Base-by-base conservation (phyloP, 2,888 invertebrate genomes). In the Anorthoa munda region DNA sequence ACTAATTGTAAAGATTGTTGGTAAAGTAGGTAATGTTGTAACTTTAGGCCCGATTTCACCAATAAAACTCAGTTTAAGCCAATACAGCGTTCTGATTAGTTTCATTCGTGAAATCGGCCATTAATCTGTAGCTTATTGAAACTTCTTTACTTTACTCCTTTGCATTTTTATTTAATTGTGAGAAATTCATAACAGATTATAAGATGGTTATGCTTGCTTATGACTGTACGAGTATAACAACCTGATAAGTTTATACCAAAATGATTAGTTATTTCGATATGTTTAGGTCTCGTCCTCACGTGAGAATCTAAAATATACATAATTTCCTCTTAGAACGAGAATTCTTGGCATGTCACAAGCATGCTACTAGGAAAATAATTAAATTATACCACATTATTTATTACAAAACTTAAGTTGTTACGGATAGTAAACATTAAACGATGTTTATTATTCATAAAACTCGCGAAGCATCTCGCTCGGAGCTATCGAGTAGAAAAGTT, bases 391-490 rank as follows among this genome's bases (percentile, higher is more conserved):
- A 39, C 17, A 59, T 21, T 23, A 58, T 50, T 66, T 75, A 66
- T 75, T 63, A 60, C 66, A 59, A 58, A 67, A 80, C 45, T 80
- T 64, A 45, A 26, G 51, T 73, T 83, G 60, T 75, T 77, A 85
- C 23, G 60, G 58, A 61, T 67, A 70, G 77, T 77, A 80, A 75
- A 85, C 79, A 80, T 69, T 86, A 81, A 80, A 75, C 81, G 67
- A 75, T 83, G 83, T 86, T 86, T 87, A 86, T 87, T 87, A 87
- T 87, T 87, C 87, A 87, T 87, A 87, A 86, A 85, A 81, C 83
- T 81, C 70, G 77, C 77, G 68, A 75, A 70, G 76, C 75, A 83
- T 77, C 70, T 74, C 77, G 75, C 77, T 84, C 56, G 73, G 64
- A 80, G 81, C 81, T 76, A 87, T 87, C 81, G 86, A 89, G 86